Evolutionary conservation across 2,113 vertebrate genomes (phyloP), one percentile per base, ranked within the genome.

Genomic region (Anguilla japonica): DNA sequence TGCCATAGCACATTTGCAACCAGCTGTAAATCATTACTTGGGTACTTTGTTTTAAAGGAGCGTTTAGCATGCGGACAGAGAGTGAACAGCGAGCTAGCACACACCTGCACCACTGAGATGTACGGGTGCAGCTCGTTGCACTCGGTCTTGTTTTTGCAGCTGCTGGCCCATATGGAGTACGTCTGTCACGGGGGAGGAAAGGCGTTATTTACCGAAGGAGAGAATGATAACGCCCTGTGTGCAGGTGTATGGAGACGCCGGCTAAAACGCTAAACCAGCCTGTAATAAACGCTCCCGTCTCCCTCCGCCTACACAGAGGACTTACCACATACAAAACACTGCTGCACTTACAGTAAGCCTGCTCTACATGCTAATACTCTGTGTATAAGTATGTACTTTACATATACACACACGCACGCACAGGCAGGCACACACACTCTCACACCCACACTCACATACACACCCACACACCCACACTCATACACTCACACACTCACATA

Each of bases 131-230:
- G 95, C 88, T 98, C 97, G 87, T 99, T 99, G 94, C 98, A 99
- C 86, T 98, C 97, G 0, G 96, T 95, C 94, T 99, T 99, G 93
- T 96, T 99, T 94, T 97, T 98, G 94, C 98, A 99, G 92, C 96
- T 98, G 94, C 98, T 98, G 67, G 98, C 98, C 98, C 98, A 99
- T 91, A 98, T 93, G n/a, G 98, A 99, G 85, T 99, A 99, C 0
- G 96, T 97, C 98, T 99, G 85, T 3, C 2, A 84, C 22, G 91
- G 63, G 9, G 13, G 85, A 0, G 15, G 20, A 40, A 29, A 67
- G 11, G 34, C 71, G 16, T 29, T 75, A 75, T 75, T 75, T 34
- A 34, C n/a, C 5, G 11, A 84, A 16, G 71, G 79, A 15, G n/a
- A 75, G 15, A 41, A 43, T 1, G n/a, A 81, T 22, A 16, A 16